Evolutionary conservation across 2,113 vertebrate genomes (phyloP).

Genomic region (Petaurus breviceps): DNA sequence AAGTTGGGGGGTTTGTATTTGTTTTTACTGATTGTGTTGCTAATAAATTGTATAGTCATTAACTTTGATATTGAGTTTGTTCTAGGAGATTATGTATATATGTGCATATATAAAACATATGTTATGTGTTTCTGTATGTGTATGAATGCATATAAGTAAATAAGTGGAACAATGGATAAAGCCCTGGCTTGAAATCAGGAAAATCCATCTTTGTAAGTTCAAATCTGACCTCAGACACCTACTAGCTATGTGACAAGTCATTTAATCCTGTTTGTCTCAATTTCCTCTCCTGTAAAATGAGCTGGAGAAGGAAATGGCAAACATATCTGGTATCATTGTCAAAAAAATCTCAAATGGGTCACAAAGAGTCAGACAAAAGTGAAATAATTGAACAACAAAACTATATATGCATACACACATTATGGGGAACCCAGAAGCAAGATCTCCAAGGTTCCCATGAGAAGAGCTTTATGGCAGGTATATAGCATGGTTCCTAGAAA

Average conservation of each 20-base stretch:
- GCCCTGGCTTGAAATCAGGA: neutral
- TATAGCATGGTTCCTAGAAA: too few relatives aligned
- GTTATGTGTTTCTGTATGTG: too few relatives aligned
- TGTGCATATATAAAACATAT: neutral
- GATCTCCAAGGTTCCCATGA: too few relatives aligned
- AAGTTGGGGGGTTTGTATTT: neutral
- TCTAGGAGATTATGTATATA: neutral
- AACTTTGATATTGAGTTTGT: neutral
- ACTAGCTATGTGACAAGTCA: neutral
- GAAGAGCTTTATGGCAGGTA: too few relatives aligned
- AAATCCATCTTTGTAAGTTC: neutral
- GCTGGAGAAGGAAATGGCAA: neutral
- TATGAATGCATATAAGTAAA: neutral
- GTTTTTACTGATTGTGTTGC: neutral
- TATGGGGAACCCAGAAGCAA: too few relatives aligned
- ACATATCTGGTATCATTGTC: too few relatives aligned
- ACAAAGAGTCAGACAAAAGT: neutral
- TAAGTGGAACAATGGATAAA: neutral
- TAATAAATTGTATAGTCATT: neutral
- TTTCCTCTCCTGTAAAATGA: neutral
- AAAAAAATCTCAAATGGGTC: too few relatives aligned
- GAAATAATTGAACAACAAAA: too few relatives aligned
- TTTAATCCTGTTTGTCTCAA: neutral
- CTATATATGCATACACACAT: too few relatives aligned
- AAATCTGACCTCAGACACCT: neutral